phyloP scores from a whole-genome alignment of 37 sponge, comb jelly and placozoan species.

The Theonella swinhoei region DNA sequence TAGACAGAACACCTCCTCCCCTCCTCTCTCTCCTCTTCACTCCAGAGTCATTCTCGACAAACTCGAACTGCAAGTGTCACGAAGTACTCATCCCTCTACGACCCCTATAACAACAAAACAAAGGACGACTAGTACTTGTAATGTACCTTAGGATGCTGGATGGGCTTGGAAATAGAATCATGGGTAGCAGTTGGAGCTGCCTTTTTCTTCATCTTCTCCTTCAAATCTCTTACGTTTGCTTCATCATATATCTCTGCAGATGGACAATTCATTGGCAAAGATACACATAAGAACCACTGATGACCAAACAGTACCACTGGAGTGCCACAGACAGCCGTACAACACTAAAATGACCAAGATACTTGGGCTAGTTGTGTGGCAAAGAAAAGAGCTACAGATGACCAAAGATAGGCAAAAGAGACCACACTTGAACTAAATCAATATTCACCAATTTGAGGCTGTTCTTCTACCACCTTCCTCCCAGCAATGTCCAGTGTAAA shows the following conservation, averaged over 20 bases:
- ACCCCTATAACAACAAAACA: no score
- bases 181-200: background rate
- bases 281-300: background rate
- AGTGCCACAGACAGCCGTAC: no score
- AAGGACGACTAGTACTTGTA: no score
- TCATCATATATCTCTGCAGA: background rate
- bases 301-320: no score
- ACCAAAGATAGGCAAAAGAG: no score
- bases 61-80: background rate
- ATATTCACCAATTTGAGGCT: conserved; percentile 34
- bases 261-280: background rate
- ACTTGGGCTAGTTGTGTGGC: no score
- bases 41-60: background rate
- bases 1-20: background rate
- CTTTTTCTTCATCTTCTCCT: background rate
- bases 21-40: conserved; percentile 2
- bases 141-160: no score
- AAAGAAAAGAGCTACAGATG: no score
- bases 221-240: background rate
- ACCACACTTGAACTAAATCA: no score
- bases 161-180: no score
- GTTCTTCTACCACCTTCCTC: conserved; percentile 70
- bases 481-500: conserved; percentile 95
- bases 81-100: no score
- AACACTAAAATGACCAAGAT: no score